phyloP scores from a whole-genome alignment of 2,113 vertebrate species.

The Crocuta crocuta region DNA sequence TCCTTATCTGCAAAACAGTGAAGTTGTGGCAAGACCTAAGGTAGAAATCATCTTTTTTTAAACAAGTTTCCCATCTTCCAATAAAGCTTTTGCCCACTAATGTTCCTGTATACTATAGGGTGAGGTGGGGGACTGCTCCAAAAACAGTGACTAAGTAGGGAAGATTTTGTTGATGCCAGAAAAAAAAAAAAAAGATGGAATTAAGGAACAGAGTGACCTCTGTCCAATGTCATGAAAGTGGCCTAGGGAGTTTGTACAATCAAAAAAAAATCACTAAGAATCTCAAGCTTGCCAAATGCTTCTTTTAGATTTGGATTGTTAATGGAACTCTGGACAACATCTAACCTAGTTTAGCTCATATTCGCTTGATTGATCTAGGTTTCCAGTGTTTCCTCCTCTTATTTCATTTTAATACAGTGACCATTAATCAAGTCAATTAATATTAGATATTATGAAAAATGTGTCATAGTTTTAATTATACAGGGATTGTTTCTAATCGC shows the following conservation, averaged over 20 bases:
- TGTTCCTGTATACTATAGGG: background rate
- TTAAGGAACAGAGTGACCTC: background rate
- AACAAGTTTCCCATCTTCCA: background rate
- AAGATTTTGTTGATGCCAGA: background rate
- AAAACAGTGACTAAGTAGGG: background rate
- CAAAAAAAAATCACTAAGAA: background rate
- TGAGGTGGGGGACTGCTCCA: rapidly evolving
- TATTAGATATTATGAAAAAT: background rate
- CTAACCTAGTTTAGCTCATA: background rate
- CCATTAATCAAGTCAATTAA: background rate
- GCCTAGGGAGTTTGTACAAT: rapidly evolving
- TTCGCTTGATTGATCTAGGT: background rate
- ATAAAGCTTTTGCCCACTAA: background rate
- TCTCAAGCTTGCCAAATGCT: background rate
- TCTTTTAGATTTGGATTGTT: background rate
- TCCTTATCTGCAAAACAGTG: background rate
- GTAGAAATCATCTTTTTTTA: background rate
- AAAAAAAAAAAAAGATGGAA: background rate
- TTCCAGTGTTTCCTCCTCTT: background rate
- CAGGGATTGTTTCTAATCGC: background rate
- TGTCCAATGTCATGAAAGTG: background rate
- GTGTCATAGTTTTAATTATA: background rate
- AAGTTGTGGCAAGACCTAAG: background rate
- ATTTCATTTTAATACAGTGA: background rate
- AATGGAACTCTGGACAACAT: background rate